Evolutionary conservation across 2,113 vertebrate species (phyloP), one percentile per base, ranked within the genome.

Genomic region (Bufo bufo): DNA sequence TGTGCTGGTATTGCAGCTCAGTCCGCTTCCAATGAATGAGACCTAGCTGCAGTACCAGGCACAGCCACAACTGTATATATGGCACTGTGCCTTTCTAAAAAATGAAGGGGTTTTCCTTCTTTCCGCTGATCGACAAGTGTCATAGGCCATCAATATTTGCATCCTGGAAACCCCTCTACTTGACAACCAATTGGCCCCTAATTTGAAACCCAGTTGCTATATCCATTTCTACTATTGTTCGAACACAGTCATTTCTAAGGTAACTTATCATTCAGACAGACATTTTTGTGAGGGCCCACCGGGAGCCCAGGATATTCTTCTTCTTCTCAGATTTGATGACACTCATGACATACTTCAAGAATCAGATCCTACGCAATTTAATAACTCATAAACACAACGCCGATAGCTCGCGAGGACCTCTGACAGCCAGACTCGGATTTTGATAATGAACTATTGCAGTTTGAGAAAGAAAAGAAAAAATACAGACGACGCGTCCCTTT

Each of bases 381-480:
- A 89, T 84, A 92, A 93, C 90, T 93, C 92, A 91, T 93, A 93
- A 93, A 92, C 90, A 92, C 90, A 69, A 90, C 88, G 91, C 89
- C 49, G 91, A 91, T 92, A 87, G 89, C 33, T 33, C 92, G 93
- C 74, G 87, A 89, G 94, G 91, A 93, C 90, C 93, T 92, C 69
- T 95, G 94, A 95, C 94, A 94, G 90, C 91, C 91, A 93, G 94
- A 93, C 90, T 89, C 91, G 91, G 93, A 94, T 95, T 93, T 91
- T 92, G 92, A 93, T 94, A 95, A 95, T 90, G 91, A 95, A 93
- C 91, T 92, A 90, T 79, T 93, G 90, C 89, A 90, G 82, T 79
- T 72, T 72, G 91, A 23, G 45, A 4, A 66, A 90, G 91, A 88
- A 56, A 78, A 86, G n/a, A 49, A 90, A 47, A 33, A 47, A 17